phyloP scores from a whole-genome alignment of 2,797 vertebrate genomes.

The Eurystomus glaucurus region DNA sequence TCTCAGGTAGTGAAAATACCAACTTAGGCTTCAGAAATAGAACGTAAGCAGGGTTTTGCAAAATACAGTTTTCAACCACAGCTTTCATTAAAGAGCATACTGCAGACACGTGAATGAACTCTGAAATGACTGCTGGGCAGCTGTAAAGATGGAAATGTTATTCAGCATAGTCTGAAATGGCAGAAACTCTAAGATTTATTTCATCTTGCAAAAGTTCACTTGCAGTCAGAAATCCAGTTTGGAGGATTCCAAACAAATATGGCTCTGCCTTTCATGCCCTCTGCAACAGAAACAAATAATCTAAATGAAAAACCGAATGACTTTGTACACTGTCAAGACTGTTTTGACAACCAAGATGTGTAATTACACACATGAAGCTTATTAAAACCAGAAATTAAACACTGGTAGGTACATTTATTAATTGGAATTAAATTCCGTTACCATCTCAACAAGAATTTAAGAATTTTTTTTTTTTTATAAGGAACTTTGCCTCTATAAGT shows the following conservation, averaged over 20 bases:
- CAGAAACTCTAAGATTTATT: constrained; percentile 14
- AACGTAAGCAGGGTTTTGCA: background rate
- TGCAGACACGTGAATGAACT: background rate
- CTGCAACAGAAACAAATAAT: constrained; percentile 46
- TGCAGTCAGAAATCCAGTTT: constrained; percentile 54
- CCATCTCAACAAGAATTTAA: background rate
- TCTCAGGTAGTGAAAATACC: background rate
- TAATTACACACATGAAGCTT: background rate
- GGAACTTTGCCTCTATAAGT: background rate
- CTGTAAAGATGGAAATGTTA: constrained; percentile 1
- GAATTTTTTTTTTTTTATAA: background rate
- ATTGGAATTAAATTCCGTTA: background rate
- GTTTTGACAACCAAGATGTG: background rate
- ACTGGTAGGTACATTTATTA: background rate
- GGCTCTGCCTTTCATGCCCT: constrained; percentile 37
- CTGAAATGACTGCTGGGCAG: constrained; percentile 11
- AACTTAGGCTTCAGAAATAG: background rate
- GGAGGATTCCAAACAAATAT: constrained; percentile 39
- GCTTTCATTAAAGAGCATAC: background rate
- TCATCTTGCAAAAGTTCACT: constrained; percentile 10
- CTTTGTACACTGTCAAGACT: background rate
- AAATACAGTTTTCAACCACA: background rate
- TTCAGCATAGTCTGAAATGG: constrained; percentile 24
- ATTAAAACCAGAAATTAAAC: background rate
- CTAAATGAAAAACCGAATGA: background rate